Evolutionary conservation across 2,113 vertebrate species (phyloP).

Genomic region (Ophiodon elongatus): DNA sequence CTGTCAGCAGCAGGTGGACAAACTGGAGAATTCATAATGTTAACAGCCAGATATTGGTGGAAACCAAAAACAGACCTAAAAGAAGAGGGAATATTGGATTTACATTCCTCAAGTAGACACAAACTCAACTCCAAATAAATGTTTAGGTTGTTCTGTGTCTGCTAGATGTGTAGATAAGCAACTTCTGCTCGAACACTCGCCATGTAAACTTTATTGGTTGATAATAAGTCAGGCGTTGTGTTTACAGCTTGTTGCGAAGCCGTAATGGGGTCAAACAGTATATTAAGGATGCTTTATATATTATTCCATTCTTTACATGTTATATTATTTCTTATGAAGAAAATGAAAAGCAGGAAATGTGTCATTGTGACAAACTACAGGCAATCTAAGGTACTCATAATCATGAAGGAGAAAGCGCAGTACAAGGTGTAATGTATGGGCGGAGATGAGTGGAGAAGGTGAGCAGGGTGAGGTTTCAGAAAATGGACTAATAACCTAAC

Average conservation of each 20-base stretch:
- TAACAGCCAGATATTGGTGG: too few relatives aligned
- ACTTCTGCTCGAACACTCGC: background rate
- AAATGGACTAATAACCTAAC: slow-evolving; percentile 73
- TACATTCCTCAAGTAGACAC: too few relatives aligned
- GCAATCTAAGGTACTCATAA: slow-evolving; percentile 7
- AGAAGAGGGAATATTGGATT: too few relatives aligned
- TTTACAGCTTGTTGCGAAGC: background rate
- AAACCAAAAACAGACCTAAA: too few relatives aligned
- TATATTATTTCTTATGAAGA: background rate
- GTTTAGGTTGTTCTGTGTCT: background rate
- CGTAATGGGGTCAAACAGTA: background rate
- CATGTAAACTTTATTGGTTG: background rate
- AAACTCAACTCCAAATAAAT: too few relatives aligned
- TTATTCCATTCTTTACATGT: background rate
- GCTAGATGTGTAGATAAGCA: background rate
- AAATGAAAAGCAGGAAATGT: background rate
- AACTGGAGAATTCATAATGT: too few relatives aligned
- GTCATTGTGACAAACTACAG: slow-evolving; percentile 11
- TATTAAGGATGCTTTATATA: background rate
- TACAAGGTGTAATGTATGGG: slow-evolving; percentile 57
- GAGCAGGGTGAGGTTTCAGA: slow-evolving; percentile 72
- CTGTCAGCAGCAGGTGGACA: too few relatives aligned
- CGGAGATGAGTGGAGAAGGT: slow-evolving; percentile 41
- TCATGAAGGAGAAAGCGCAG: slow-evolving; percentile 30
- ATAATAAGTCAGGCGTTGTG: background rate